These are phyloP conservation scores for Grallaria varia DNA, from an alignment of 2,113 vertebrate species.

Conservation along the genomic window DNA sequence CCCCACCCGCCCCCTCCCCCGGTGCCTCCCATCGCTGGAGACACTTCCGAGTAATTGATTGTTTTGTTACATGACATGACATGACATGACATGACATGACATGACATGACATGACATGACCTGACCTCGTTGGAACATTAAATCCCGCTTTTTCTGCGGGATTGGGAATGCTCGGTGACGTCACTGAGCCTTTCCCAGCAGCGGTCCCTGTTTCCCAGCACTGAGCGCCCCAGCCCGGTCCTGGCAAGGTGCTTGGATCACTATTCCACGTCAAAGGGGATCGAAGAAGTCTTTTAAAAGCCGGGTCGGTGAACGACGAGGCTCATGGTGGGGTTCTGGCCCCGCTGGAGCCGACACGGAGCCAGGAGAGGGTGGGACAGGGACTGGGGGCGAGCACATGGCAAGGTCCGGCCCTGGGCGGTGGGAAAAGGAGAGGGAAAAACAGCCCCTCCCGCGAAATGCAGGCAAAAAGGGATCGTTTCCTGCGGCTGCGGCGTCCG, in stretches of 20 bases:
- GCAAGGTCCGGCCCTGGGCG: neutral
- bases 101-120: no score
- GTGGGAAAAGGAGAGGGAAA: no score
- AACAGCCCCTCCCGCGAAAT: neutral
- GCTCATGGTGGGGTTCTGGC: neutral
- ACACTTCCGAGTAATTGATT: no score
- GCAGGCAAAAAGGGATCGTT: neutral
- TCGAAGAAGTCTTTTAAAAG: neutral
- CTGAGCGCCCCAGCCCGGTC: neutral
- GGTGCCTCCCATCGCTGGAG: rapidly evolving
- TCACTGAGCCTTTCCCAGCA: neutral
- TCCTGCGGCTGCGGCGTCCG: neutral
- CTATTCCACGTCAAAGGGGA: neutral
- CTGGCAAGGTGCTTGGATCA: neutral
- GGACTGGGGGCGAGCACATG: neutral
- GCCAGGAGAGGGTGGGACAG: rapidly evolving
- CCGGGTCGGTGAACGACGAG: rapidly evolving
- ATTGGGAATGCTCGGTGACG: rapidly evolving
- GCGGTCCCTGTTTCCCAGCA: rapidly evolving
- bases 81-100: no score
- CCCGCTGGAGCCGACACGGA: rapidly evolving
- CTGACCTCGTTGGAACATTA: rapidly evolving
- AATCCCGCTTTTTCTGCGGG: neutral
- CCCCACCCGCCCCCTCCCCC: neutral
- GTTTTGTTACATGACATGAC: no score